Evolutionary conservation across 2,888 invertebrate species (phyloP).

Genomic region (Deilephila porcellus): DNA sequence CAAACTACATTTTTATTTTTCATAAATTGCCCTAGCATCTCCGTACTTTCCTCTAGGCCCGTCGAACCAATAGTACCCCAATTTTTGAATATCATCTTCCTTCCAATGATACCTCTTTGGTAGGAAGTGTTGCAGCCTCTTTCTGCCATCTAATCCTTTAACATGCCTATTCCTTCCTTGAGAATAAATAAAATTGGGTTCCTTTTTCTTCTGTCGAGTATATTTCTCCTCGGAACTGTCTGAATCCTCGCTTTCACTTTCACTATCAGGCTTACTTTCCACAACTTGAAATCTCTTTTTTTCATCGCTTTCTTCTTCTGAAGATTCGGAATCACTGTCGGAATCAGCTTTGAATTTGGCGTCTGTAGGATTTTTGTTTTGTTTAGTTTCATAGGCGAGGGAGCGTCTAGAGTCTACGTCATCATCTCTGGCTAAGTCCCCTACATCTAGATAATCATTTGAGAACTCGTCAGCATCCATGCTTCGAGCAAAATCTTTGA

Average conservation of each 20-base stretch:
- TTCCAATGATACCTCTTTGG: slow-evolving; percentile 67
- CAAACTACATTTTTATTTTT: background rate
- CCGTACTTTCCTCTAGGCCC: slow-evolving; percentile 57
- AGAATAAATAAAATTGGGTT: slow-evolving; percentile 36
- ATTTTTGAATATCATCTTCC: slow-evolving; percentile 48
- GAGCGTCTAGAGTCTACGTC: background rate
- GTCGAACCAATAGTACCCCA: slow-evolving; percentile 67
- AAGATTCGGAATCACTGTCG: background rate
- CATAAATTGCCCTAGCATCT: background rate
- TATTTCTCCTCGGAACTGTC: slow-evolving; percentile 30
- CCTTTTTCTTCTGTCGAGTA: slow-evolving; percentile 5
- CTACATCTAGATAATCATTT: slow-evolving; percentile 42
- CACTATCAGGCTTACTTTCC: background rate
- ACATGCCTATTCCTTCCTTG: slow-evolving; percentile 38
- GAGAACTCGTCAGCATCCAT: slow-evolving; percentile 27
- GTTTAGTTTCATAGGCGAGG: background rate
- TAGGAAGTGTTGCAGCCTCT: slow-evolving; percentile 55
- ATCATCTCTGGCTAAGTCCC: slow-evolving; percentile 35
- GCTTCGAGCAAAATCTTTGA: slow-evolving; percentile 35
- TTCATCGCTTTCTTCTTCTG: slow-evolving; percentile 14
- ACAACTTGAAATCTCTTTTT: slow-evolving; percentile 28
- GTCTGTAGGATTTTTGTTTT: background rate
- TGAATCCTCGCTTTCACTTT: background rate
- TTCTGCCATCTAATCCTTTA: slow-evolving; percentile 40
- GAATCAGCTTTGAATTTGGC: slow-evolving; percentile 1